Percentiles rank a stretch among this genome's conserved stretches.
Conservation (phyloP, 2,113 vertebrate genomes). For the Dolichotis patagonum region DNA sequence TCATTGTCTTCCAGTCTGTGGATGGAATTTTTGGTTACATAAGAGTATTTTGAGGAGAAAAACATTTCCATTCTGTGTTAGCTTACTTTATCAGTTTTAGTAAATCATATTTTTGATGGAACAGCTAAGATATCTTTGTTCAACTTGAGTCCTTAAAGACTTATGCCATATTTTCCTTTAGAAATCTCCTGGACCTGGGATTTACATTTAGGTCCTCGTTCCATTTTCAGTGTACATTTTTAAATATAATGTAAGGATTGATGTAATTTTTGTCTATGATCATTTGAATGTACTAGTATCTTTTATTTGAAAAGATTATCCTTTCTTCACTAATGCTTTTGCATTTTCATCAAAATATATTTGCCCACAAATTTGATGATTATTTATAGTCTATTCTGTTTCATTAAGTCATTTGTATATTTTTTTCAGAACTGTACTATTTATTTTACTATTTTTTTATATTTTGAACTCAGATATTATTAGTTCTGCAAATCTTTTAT, state of each 20-base stretch:
- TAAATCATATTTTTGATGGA: background rate
- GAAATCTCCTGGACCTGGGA: background rate
- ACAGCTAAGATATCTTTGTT: background rate
- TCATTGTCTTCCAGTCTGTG: background rate
- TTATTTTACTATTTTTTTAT: background rate
- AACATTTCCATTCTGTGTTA: background rate
- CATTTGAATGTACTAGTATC: background rate
- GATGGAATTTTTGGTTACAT: background rate
- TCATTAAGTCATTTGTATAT: background rate
- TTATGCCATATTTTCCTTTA: background rate
- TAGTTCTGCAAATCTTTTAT: background rate
- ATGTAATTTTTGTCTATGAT: background rate
- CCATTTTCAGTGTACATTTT: background rate
- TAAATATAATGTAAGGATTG: background rate
- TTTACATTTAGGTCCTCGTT: background rate
- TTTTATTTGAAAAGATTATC: background rate
- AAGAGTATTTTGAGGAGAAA: background rate
- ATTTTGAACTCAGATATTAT: background rate
- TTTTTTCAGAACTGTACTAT: background rate
- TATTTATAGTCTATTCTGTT: background rate
- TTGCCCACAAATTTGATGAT: background rate
- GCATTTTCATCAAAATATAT: background rate
- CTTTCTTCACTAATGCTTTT: background rate
- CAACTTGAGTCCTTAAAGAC: background rate
- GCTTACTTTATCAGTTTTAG: background rate